Evolutionary conservation across 2,888 invertebrate species (phyloP), one percentile per base, ranked within the genome.

Genomic region (Macroteleia sp.): DNA sequence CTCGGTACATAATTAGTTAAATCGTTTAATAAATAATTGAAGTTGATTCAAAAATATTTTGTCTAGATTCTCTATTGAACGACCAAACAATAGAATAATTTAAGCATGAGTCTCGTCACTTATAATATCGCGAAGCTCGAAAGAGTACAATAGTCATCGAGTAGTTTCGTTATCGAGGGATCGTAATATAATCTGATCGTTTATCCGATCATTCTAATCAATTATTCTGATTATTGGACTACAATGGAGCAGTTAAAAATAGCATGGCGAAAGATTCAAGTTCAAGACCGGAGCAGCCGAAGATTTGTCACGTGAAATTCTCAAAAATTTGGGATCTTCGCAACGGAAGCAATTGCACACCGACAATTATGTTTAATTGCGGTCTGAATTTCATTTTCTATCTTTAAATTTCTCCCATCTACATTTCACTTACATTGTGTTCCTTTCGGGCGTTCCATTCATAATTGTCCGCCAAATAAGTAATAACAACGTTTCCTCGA

Each of bases 401-500:
- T 25, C 41, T n/a, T 30, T 42, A 62, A 52, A 61, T 66, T 54
- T 62, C 61, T 59, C 66, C 30, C 59, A 14, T 70, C 44, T 25
- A 25, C 56, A 9, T 69, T 64, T 69, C 75, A 50, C 75, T 75
- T 42, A 28, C 62, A 62, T 75, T 69, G 75, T 75, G 39, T 46
- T 41, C 28, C 57, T 64, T 54, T 50, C 20, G 50, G 57, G 57
- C 22, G 50, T 46, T 64, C 61, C 74, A 74, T 74, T 74, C 66
- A 66, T 54, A 74, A 74, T 74, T 67, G 59, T 50, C 54, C 34
- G 69, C 62, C 69, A 57, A 62, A 76, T 69, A 76, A 64, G 69
- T 57, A 36, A 69, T 57, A 61, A 54, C 22, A 52, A 32, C 54
- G 62, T 62, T 75, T 69, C 69, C 59, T 25, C 9, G 62, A 42